Evolutionary conservation across 2,888 invertebrate species (phyloP).

Genomic region (Coelopa pilipes): DNA sequence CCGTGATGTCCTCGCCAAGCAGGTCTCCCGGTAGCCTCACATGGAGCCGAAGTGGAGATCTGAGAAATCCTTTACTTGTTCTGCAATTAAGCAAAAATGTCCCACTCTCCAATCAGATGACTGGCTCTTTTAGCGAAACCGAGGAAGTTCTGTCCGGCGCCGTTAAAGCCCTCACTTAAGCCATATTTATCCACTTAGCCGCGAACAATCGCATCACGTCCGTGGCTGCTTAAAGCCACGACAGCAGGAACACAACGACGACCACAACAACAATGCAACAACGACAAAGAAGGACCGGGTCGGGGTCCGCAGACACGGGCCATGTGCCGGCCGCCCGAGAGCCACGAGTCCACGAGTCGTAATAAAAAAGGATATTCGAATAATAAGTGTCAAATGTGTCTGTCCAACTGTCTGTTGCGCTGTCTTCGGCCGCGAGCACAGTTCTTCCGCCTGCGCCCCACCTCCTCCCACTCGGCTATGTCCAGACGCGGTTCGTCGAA

Average conservation of each 20-base stretch:
- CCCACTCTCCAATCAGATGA: neutral
- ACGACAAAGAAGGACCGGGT: neutral
- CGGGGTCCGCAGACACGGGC: neutral
- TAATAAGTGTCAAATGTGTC: conserved; percentile 55
- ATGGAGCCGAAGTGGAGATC: too few relatives aligned
- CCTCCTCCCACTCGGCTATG: too few relatives aligned
- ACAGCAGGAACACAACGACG: too few relatives aligned
- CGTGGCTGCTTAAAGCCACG: neutral
- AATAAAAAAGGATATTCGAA: conserved; percentile 48
- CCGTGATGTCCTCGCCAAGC: too few relatives aligned
- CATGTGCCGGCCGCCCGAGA: neutral
- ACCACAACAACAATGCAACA: neutral
- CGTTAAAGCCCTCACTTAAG: conserved; percentile 9
- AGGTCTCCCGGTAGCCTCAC: too few relatives aligned
- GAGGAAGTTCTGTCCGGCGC: neutral
- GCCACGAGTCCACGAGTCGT: neutral
- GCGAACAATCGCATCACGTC: conserved; percentile 2
- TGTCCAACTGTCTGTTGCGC: conserved; percentile 34
- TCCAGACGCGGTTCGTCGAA: too few relatives aligned
- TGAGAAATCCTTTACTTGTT: neutral
- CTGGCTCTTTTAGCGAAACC: neutral
- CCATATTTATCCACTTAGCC: conserved; percentile 21
- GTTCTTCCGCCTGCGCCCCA: too few relatives aligned
- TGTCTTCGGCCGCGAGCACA: neutral
- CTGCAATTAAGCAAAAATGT: neutral